Evolutionary conservation across 2,888 invertebrate genomes (phyloP).

Genomic region (Caenorhabditis afra): DNA sequence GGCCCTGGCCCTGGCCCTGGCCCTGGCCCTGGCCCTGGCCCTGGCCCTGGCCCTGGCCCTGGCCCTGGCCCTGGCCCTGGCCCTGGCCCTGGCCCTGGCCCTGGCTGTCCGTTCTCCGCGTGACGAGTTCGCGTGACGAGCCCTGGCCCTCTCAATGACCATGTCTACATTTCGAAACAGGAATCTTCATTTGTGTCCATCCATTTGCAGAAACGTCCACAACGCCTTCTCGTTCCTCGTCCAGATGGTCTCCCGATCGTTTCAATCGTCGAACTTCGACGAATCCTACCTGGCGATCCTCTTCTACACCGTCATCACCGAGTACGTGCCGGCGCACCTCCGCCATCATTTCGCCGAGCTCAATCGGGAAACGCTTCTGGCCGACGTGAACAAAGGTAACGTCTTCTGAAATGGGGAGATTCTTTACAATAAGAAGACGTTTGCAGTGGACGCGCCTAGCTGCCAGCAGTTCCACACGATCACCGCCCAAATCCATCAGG

Average conservation of each 20-base stretch:
- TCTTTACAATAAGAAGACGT: background rate
- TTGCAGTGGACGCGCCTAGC: constrained; percentile 10
- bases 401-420: no score
- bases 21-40: no score
- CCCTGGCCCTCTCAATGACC: no score
- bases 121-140: no score
- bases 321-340: constrained; percentile 3
- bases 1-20: no score
- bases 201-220: constrained; percentile 27
- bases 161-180: no score
- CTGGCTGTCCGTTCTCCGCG: no score
- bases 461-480: constrained; percentile 11
- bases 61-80: no score
- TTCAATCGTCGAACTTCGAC: constrained; percentile 43
- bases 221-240: constrained; percentile 37
- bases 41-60: no score
- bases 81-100: no score
- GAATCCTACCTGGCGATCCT: constrained; percentile 32
- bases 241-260: constrained; percentile 18
- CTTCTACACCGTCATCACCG: constrained; percentile 25
- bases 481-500: constrained; percentile 28
- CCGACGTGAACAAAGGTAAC: constrained; percentile 39
- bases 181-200: no score
- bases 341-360: constrained; percentile 19
- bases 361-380: constrained; percentile 15